Evolutionary conservation across 2,113 vertebrate species (phyloP), one percentile per base, ranked within the genome.

Genomic region (Pagrus major): DNA sequence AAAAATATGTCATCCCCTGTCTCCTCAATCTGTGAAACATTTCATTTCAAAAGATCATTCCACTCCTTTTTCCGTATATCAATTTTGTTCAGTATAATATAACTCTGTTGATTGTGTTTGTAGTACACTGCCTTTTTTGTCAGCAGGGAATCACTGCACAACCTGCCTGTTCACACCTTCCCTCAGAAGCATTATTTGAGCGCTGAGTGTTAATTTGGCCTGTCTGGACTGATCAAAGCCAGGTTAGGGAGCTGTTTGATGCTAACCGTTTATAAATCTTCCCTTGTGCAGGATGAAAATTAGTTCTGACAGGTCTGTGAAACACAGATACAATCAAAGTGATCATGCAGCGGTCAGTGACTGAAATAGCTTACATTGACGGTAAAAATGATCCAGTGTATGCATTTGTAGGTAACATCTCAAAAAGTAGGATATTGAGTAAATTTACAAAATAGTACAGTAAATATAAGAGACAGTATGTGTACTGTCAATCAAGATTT

Each of bases 191-290:
- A 71, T 78, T 69, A 81, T 29, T 65, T 12, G 29, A 75, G 80
- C 49, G 25, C 76, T 16, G 70, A 64, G 79, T 86, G 84, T 78
- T 89, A 91, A 90, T 86, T 81, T 76, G 75, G 27, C 82, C 76
- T 84, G 80, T 89, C 65, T 68, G 31, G 52, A 74, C 56, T 61
- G 75, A 79, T 73, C 49, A 1, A 79, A 68, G 80, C 33, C 81
- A 65, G 66, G 59, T 58, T 56, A 73, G 58, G 46, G 76, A 63
- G 37, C 61, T 4, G 10, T 72, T 78, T 91, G 85, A 88, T 49
- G 72, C 86, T 84, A 90, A 76, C 74, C 1, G 21, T 29, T 75
- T 78, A 64, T 79, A 87, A 71, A 80, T 71, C 52, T 55, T 70
- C 76, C 35, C 49, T 2, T 27, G n/a, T 5, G 66, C 2, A n/a